A percentile compares a stretch with the other conserved stretches of the same genome.
phyloP scores from a whole-genome alignment of 1,140 invertebrate genomes.

The Pemphigus obesinymphae region DNA sequence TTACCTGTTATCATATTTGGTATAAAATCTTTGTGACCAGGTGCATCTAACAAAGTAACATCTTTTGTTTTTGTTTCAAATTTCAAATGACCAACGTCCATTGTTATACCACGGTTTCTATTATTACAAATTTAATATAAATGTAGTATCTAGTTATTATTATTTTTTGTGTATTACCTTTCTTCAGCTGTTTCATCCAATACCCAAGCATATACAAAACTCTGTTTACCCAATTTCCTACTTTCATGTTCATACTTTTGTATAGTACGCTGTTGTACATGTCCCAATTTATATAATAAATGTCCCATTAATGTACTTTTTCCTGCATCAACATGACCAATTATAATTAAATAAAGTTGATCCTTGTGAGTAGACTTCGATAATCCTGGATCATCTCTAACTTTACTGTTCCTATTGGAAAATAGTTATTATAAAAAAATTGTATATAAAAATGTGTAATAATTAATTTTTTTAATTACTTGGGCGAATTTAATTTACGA shows the following conservation, averaged over 20 bases:
- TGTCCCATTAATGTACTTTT: conserved; percentile 98
- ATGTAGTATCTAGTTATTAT: background rate
- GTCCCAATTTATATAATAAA: conserved; percentile 81
- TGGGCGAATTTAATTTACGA: conserved; percentile 45
- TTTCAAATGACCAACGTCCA: conserved; percentile 90
- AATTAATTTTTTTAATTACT: conserved; percentile 1
- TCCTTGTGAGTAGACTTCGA: conserved; percentile 71
- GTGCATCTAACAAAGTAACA: conserved; percentile 85
- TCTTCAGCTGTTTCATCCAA: conserved; percentile 99
- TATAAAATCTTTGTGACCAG: conserved; percentile 97
- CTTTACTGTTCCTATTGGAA: background rate
- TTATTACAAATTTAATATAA: conserved; percentile 43
- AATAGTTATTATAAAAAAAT: background rate
- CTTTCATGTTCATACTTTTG: conserved; percentile 98
- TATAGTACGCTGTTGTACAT: conserved; percentile 84
- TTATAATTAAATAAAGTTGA: conserved; percentile 88
- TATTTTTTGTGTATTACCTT: conserved; percentile 56
- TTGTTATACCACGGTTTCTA: conserved; percentile 82
- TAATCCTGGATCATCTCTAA: conserved; percentile 48
- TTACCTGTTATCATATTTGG: conserved; percentile 96
- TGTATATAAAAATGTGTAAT: no score
- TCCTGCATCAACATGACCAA: conserved; percentile 98
- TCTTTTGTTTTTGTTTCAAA: conserved; percentile 87
- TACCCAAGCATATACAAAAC: conserved; percentile 98
- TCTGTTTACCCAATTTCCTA: conserved; percentile 95